These are phyloP conservation scores for Papilio aristodemus DNA, from an alignment of 1,140 invertebrate species.

Conservation along the genomic window DNA sequence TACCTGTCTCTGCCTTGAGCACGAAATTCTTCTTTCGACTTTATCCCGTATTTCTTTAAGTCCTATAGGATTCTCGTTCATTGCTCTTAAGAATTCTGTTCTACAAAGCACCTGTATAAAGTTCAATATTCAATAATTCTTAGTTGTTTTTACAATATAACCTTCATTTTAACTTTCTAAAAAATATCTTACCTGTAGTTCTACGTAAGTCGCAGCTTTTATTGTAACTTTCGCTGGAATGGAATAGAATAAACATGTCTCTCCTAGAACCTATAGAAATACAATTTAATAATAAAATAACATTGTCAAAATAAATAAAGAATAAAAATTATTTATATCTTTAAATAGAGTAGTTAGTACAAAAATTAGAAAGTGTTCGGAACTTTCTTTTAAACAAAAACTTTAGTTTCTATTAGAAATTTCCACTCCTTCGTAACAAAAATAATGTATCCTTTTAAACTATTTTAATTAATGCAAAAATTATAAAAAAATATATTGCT, in stretches of 20 bases:
- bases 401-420: too few relatives aligned
- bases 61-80: conserved; percentile 58
- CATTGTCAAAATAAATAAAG: too few relatives aligned
- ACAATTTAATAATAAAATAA: not conserved
- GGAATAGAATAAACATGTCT: conserved; percentile 71
- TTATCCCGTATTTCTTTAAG: conserved; percentile 55
- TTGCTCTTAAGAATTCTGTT: conserved; percentile 67
- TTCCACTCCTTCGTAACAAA: too few relatives aligned
- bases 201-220: conserved; percentile 71
- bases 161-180: not conserved
- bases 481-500: too few relatives aligned
- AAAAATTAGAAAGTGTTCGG: too few relatives aligned
- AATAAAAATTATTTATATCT: too few relatives aligned
- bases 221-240: conserved; percentile 74
- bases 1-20: conserved; percentile 55
- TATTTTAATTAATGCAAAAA: too few relatives aligned
- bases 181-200: conserved; percentile 60
- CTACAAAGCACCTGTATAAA: conserved; percentile 58
- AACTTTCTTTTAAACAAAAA: too few relatives aligned
- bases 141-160: too few relatives aligned
- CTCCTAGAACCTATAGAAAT: conserved; percentile 62
- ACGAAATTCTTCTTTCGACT: conserved; percentile 50
- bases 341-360: too few relatives aligned
- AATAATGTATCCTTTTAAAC: too few relatives aligned
- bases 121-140: conserved; percentile 22